Base-by-base conservation (phyloP, 1,140 invertebrate species). In the Heliconius melpomene region DNA sequence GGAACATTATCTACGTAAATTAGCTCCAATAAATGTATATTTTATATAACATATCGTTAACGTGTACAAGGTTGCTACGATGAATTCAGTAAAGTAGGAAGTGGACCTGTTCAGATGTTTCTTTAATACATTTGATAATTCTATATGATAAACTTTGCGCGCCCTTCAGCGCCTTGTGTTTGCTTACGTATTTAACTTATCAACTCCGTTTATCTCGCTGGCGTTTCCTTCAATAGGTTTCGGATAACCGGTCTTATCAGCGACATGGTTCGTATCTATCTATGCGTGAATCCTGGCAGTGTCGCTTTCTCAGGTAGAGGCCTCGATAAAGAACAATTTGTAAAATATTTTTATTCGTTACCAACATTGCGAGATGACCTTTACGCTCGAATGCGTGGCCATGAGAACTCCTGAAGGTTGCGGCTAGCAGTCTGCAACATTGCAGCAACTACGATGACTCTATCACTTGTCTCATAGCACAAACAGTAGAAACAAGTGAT, bases 341-440 rank as follows among this genome's bases (percentile, higher is more conserved):
- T 80, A 80, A 82, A 2, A 20, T 82, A 89, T 85, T 88, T 85
- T 89, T 87, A 87, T 79, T 87, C 75, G 80, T n/a, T n/a, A 83
- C 78, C 82, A 89, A 88, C 86, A 80, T 73, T 85, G 82, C 77
- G 72, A 84, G 85, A 89, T 90, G 88, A 91, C 91, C 90, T 93
- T 92, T 90, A 92, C 88, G 91, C 88, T 89, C 83, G 85, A 88
- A 77, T 84, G 90, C 86, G 84, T 88, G 90, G 87, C 90, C 90
- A 90, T 94, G 91, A 93, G 90, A 89, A 87, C 87, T 86, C 83
- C 88, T 88, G 91, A 93, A 93, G 91, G 93, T 93, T 93, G 88
- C 79, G 74, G 77, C 82, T 87, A 86, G 84, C 87, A 78, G 77
- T 75, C 23, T 77, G 46, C 23, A 54, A 76, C 52, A 32, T 2